Conservation (phyloP, 2,888 invertebrate genomes). For the Trachelus tabidus region DNA sequence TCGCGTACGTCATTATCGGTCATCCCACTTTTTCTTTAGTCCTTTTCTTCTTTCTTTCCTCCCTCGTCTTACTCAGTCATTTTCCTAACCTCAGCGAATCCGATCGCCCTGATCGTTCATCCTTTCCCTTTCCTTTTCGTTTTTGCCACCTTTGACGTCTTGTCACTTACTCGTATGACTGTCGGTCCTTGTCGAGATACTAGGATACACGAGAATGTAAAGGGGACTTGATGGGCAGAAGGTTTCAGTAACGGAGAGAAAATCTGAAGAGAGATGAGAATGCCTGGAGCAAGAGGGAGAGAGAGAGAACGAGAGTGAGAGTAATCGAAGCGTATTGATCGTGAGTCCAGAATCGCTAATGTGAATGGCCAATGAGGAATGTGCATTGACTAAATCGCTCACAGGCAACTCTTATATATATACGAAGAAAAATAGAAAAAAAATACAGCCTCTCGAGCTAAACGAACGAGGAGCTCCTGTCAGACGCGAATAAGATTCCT, state of each 20-base stretch:
- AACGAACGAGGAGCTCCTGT: too few relatives aligned
- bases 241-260: not conserved
- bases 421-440: too few relatives aligned
- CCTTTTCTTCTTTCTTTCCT: constrained; percentile 18
- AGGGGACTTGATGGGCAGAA: not conserved
- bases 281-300: not conserved
- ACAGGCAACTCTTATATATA: too few relatives aligned
- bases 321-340: too few relatives aligned
- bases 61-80: constrained; percentile 9
- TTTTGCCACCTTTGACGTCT: not conserved
- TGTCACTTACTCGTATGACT: too few relatives aligned
- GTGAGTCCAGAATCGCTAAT: too few relatives aligned
- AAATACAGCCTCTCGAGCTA: too few relatives aligned
- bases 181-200: not conserved
- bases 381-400: too few relatives aligned
- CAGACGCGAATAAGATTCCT: too few relatives aligned
- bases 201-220: not conserved
- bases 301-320: not conserved
- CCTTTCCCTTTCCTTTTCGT: not conserved
- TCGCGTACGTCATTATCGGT: too few relatives aligned
- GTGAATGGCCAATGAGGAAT: too few relatives aligned
- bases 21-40: constrained; percentile 20
- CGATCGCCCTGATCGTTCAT: constrained; percentile 6
- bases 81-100: constrained; percentile 12
- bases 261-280: constrained; percentile 1